Evolutionary conservation across 2,113 vertebrate species (phyloP).

Genomic region (Formicarius rufipectus): DNA sequence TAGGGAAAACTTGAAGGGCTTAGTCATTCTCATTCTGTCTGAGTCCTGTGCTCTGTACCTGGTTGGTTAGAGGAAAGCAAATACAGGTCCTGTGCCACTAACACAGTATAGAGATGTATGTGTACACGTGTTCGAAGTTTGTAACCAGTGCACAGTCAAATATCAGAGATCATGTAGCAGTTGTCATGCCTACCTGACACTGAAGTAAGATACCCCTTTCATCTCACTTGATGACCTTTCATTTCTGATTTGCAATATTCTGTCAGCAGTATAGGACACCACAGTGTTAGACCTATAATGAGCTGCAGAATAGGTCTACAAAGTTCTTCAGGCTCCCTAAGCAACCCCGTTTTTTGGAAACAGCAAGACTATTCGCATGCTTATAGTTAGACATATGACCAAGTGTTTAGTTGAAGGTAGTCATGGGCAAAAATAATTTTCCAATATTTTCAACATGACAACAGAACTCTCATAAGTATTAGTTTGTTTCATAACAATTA

Average conservation of each 20-base stretch:
- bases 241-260: not conserved
- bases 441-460: not conserved
- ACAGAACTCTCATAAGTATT: not conserved
- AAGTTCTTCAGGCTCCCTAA: not conserved
- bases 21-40: not conserved
- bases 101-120: not conserved
- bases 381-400: not conserved
- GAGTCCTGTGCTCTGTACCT: not conserved
- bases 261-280: not conserved
- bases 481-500: not conserved
- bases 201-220: not conserved
- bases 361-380: not conserved
- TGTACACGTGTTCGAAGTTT: not conserved
- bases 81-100: not conserved
- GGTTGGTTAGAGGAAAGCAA: not conserved
- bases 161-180: not conserved
- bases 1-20: not conserved
- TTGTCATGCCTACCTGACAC: not conserved
- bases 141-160: not conserved
- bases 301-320: not conserved
- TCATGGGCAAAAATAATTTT: not conserved
- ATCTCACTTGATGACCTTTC: not conserved
- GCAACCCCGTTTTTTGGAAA: not conserved
- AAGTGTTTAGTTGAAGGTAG: not conserved
- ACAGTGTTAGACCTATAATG: rapidly evolving